Evolutionary conservation across 2,113 vertebrate genomes (phyloP).

Genomic region (Campylomormyrus numenius): DNA sequence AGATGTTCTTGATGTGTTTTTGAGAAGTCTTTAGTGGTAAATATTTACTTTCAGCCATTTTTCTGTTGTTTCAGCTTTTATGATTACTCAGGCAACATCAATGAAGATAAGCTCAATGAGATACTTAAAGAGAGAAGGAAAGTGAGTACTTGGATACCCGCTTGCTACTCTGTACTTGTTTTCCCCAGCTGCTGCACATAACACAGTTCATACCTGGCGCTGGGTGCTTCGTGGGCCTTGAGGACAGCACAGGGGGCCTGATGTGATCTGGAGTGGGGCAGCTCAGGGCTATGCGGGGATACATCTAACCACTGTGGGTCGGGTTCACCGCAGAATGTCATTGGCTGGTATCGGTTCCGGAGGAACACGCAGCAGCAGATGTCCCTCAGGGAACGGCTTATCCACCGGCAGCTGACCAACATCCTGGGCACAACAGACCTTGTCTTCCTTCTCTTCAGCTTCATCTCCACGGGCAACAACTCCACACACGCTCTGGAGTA

Average conservation of each 20-base stretch:
- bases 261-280: neutral
- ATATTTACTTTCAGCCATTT: neutral
- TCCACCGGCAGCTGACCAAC: slow-evolving; percentile 91
- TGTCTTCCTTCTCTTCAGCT: slow-evolving; percentile 98
- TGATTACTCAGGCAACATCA: slow-evolving; percentile 91
- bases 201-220: neutral
- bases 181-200: neutral
- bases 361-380: slow-evolving; percentile 97
- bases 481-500: slow-evolving; percentile 97
- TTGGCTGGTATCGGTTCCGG: slow-evolving; percentile 95
- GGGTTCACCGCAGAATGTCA: slow-evolving; percentile 71
- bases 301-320: neutral
- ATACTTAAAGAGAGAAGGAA: slow-evolving; percentile 95
- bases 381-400: slow-evolving; percentile 91
- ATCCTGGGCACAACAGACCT: slow-evolving; percentile 92
- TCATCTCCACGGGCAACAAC: slow-evolving; percentile 97
- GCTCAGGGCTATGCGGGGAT: neutral
- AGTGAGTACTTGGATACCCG: slow-evolving; percentile 62
- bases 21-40: neutral
- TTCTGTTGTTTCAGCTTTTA: slow-evolving; percentile 77
- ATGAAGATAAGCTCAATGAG: slow-evolving; percentile 85
- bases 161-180: neutral
- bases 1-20: neutral
- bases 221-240: neutral
- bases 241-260: neutral